Base-by-base conservation (phyloP, 2,113 vertebrate genomes). In the Pyxicephalus adspersus region DNA sequence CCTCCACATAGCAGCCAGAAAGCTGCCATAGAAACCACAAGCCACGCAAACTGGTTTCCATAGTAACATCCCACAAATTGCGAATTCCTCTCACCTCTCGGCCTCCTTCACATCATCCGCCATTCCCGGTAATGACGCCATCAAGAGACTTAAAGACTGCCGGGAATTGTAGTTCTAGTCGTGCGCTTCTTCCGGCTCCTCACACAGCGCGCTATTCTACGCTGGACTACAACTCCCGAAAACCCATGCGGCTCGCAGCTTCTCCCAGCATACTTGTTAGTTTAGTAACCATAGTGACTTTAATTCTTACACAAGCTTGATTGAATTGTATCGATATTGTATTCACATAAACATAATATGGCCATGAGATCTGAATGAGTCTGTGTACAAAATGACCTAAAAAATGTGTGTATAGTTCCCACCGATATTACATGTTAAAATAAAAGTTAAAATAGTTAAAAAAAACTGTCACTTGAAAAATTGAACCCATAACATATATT, bases 91-190 rank as follows among this genome's bases (percentile, higher is more conserved):
- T 80, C 67, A 80, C 78, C 78, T 72, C 13, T 31, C 67, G 34
- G 26, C 25, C 58, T 80, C 78, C 58, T 16, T 64, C 18, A 25
- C 38, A 45, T 54, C 77, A 81, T 80, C 78, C 78, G 78, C 78
- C 78, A 80, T 80, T 64, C 34, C 66, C 26, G 5, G 78, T 25
- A 38, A 16, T 51, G 78, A 63, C 58, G 51, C 18, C 3, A 31
- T 34, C 25, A 61, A 57, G 20, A 15, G 11, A 50, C 83, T 63
- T 77, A 50, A 5, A 52, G 87, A 13, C 17, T 58, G 19, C 26
- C 71, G 88, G 85, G 86, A 89, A 0, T 61, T 76, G 87, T 84
- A 88, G 87, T 88, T 66, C 28, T 19, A 26, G 9, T 26, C 45
- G 0, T 15, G 15, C 20, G 22, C 18, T 20, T 28, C 66, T 6